These are phyloP conservation scores for Aramus guarauna DNA, from an alignment of 2,113 vertebrate species.

Conservation along the genomic window DNA sequence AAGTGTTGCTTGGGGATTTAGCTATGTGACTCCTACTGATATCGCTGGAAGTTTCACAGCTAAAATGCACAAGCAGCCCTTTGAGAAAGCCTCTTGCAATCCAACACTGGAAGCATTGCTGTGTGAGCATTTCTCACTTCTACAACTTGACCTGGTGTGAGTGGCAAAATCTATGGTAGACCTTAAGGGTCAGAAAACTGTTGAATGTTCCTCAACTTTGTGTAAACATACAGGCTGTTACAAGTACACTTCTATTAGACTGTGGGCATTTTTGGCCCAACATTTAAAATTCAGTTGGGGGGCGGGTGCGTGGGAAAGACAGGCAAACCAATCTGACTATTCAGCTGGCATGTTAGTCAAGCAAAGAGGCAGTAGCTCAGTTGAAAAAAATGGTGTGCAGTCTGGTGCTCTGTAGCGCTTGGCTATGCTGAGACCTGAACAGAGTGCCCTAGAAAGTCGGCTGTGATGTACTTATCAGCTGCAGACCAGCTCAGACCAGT, in stretches of 20 bases:
- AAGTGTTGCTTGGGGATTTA: slow-evolving; percentile 48
- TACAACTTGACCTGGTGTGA: neutral
- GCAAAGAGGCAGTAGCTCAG: neutral
- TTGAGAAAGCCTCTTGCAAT: slow-evolving; percentile 8
- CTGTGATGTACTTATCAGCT: neutral
- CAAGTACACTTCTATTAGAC: neutral
- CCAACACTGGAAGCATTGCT: neutral
- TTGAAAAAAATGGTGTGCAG: neutral
- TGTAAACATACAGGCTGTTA: neutral
- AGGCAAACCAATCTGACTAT: neutral
- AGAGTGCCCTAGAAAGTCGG: neutral
- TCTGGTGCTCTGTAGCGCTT: neutral
- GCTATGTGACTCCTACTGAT: slow-evolving; percentile 21
- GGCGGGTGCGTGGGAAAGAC: too few relatives aligned
- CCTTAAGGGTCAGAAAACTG: neutral
- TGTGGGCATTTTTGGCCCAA: neutral
- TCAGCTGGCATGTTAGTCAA: neutral
- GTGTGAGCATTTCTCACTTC: slow-evolving; percentile 1
- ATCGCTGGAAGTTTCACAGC: neutral
- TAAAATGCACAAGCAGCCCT: slow-evolving; percentile 7
- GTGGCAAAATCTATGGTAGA: neutral
- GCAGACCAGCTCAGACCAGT: neutral
- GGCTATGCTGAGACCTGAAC: neutral
- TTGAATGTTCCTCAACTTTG: neutral
- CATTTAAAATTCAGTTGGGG: fast-evolving